These are phyloP conservation scores for Tragulus kanchil DNA, from an alignment of 2,113 vertebrate species.

Conservation along the genomic window DNA sequence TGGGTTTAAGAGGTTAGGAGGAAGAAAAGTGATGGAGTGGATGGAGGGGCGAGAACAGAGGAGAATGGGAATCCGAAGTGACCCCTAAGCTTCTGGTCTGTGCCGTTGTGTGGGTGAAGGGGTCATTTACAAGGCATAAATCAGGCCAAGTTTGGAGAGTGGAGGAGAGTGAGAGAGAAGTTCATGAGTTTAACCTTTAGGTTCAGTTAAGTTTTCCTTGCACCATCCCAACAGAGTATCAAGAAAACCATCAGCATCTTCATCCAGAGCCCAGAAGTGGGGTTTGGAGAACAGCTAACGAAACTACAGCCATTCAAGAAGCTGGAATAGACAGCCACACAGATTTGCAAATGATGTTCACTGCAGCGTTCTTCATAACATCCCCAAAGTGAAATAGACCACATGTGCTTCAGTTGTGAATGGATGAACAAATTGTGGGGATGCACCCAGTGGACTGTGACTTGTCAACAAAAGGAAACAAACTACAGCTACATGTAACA, in stretches of 20 bases:
- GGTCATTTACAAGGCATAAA: not conserved
- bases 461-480: not conserved
- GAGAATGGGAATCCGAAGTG: not conserved
- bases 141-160: not conserved
- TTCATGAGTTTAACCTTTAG: not conserved
- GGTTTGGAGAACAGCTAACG: slow-evolving; percentile 27
- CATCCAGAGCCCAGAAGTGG: not conserved
- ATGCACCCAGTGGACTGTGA: not conserved
- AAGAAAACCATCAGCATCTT: not conserved
- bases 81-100: not conserved
- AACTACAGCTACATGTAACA: not conserved
- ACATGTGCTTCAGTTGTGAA: not conserved
- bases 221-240: not conserved
- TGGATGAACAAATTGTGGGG: not conserved
- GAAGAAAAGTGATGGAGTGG: not conserved
- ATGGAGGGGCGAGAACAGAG: not conserved
- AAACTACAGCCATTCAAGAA: not conserved
- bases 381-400: not conserved
- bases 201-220: not conserved
- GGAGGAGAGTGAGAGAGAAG: not conserved
- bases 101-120: not conserved
- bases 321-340: not conserved
- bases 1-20: not conserved
- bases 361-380: not conserved
- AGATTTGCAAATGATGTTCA: not conserved